Base-by-base conservation (phyloP, 23 tunicate genomes). In the Diplosoma virens region DNA sequence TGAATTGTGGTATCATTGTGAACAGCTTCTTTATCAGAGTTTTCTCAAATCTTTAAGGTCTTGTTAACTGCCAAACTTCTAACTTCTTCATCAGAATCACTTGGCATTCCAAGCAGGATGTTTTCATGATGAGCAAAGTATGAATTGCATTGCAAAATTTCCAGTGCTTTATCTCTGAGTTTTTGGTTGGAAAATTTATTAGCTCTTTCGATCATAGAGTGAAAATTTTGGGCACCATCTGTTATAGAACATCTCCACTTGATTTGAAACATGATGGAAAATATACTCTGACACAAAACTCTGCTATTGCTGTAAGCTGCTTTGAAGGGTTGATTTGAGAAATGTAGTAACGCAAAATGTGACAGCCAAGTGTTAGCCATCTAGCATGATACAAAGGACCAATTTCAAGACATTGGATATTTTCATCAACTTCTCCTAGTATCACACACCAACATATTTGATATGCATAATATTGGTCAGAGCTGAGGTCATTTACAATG, bases 71-170 rank as follows among this genome's bases (percentile, higher is more conserved):
- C 71, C 34, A 64, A 64, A 28, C 64, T 37, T 35, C 77, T 24
- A 48, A 71, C 32, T 37, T 25, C 18, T 47, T 47, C 24, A 37
- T 71, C 29, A 47, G 46, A 6, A 53, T 74, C 79, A 23, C 71
- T 47, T 18, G 59, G 71, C 76, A 70, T 70, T 70, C 56, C 18
- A 22, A 70, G 76, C 30, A 74, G 34, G 17, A 74, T 34, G 59
- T 74, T 74, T 59, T 74, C 71, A 20, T 54, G 79, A 34, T 74
- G 79, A 32, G 79, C 79, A 74, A 74, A 74, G 29, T 21, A n/a
- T 32, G 79, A 18, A n/a, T 71, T 71, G 46, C 65, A 25, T 35
- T 46, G 11, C 5, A 71, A 6, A n/a, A 7, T 23, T 5, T 16
- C 24, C n/a, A 71, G 5, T 5, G 77, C 77, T 14, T 25, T n/a